Conservation (phyloP, 2,888 invertebrate genomes). For the Monoplex corrugatus region DNA sequence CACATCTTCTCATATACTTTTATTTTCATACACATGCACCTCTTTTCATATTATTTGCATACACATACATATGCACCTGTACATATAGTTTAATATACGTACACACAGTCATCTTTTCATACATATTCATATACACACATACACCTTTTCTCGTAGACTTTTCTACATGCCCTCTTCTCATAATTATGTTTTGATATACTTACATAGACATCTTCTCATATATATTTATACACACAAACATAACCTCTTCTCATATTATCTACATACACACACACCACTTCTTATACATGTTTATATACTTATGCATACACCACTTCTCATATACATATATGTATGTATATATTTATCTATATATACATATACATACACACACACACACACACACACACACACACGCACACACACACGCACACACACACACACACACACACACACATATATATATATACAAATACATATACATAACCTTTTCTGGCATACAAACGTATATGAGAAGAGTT, state of each 20-base stretch:
- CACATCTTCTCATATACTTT: too few species aligned
- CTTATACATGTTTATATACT: neutral
- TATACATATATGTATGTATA: neutral
- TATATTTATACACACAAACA: neutral
- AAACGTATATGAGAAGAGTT: too few species aligned
- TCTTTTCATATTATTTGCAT: too few species aligned
- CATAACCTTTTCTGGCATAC: too few species aligned
- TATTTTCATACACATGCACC: too few species aligned
- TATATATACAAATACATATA: neutral
- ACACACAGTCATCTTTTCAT: too few species aligned
- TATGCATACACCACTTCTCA: neutral
- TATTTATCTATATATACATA: neutral
- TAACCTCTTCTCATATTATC: neutral
- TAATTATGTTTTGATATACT: neutral
- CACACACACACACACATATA: neutral
- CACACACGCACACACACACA: constrained; percentile 18
- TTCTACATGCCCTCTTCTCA: too few species aligned
- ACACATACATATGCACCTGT: too few species aligned
- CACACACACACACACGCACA: constrained; percentile 7
- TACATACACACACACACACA: neutral
- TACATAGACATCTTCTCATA: neutral
- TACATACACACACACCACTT: neutral
- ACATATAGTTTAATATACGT: too few species aligned
- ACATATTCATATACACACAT: too few species aligned
- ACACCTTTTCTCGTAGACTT: too few species aligned